Evolutionary conservation across 1,140 invertebrate genomes (phyloP), one percentile per base, ranked within the genome.

Genomic region (Rhyzopertha dominica): DNA sequence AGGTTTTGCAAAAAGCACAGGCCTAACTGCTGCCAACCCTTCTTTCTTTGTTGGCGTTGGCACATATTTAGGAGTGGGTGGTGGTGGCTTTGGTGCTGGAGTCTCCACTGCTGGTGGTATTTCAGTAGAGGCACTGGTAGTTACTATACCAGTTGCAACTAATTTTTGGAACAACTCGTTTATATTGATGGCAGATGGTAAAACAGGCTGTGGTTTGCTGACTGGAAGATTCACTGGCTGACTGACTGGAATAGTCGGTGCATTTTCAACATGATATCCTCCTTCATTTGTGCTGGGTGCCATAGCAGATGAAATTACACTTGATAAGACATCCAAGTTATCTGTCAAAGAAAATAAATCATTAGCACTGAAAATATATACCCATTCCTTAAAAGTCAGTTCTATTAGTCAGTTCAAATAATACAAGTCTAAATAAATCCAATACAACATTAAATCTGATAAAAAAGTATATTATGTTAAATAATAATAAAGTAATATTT

Each of bases 141-240:
- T 77, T 26, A 95, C 81, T 16, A 94, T 84, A n/a, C 90, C 91
- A 16, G 83, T 84, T 0, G 82, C 84, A 0, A 93, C 77, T 0
- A 94, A 66, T 63, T 88, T 89, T 47, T 85, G 81, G 57, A 91
- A 89, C 14, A 95, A 65, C 55, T 90, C 86, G 46, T 79, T 81
- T 20, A 93, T 82, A 61, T 91, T 85, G 0, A 89, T 13, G 14
- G 30, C 10, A 2, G 56, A 18, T 45, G 14, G 67, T 39, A 46
- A 29, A 2, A 40, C 10, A 9, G 46, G 40, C 5, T 44, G n/a
- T 59, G 66, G 45, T 58, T 30, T 69, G 68, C 4, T 70, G 36
- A 8, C 63, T 61, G 4, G 66, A 67, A 9, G 68, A 68, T 12
- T 53, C 60, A 4, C 62, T 56, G 4, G 58, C 47, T 24, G 8